Base-by-base conservation (phyloP, 92 coral and sea anemone species). In the Nematostella vectensis region DNA sequence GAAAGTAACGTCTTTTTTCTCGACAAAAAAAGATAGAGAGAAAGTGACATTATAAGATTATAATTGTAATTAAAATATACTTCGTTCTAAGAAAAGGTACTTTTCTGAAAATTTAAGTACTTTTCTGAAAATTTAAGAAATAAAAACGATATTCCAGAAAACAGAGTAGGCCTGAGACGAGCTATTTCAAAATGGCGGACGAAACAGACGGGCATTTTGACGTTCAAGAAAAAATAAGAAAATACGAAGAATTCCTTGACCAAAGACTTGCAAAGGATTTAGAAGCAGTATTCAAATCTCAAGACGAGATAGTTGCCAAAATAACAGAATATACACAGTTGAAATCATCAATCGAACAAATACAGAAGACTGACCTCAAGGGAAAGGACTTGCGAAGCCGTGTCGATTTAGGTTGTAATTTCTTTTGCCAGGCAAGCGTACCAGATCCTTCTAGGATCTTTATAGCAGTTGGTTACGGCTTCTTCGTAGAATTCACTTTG, bases 401-500 rank as follows among this genome's bases (percentile, higher is more conserved):
- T 56, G 83, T 93, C 11, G 99, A 93, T 52, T 67, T 93, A 25
- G 99, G 99, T 29, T 87, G 88, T 42, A 86, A 93, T 68, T 93
- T 93, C 26, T 93, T 78, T 38, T 86, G 99, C 54, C 88, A 93
- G 51, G 99, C 99, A 0, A 74, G 71, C 2, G 81, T 93, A 19
- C 58, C 71, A 48, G 99, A 93, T 55, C 77, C 93, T 4, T 82
- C 87, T 17, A 93, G 78, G 72, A 79, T 93, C 45, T 71, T 70
- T 44, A 96, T 93, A 1, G 78, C 85, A 24, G 99, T 93, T 17
- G 99, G 99, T 18, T 86, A 54, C 72, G 99, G 99, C 54, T 93
- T 93, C 70, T 93, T 48, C 64, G 94, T 93, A 38, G 96, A 93
- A 55, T 86, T 93, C 36, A 93, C 96, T 24, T 68, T 93, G 69